Evolutionary conservation across 2,113 vertebrate species (phyloP), one percentile per base, ranked within the genome.

Genomic region (Nerophis ophidion): DNA sequence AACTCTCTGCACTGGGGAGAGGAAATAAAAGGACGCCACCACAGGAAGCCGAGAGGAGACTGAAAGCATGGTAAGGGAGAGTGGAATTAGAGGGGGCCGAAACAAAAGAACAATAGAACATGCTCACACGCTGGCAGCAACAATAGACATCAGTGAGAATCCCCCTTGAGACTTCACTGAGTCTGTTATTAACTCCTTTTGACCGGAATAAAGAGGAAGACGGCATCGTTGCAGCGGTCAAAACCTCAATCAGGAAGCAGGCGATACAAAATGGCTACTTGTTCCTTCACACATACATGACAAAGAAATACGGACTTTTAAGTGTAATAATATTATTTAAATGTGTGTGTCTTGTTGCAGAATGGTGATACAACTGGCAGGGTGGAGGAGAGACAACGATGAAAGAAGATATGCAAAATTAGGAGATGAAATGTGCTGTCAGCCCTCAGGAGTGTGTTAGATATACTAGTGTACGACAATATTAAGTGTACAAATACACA

Each of bases 151-250:
- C 61, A 65, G 76, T 58, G 1, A 1, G 60, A 74, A 71, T 65
- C 71, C 69, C 67, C 65, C 42, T 5, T 13, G 60, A 57, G 75
- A 72, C 72, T 71, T 51, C 26, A 14, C 65, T 77, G 71, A 70
- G 67, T 59, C 71, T 63, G 61, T 75, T 75, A 82, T 79, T 80
- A 79, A 65, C 70, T 79, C 56, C 63, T 70, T 71, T 66, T 67
- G 73, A 68, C 51, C 76, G 71, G 51, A 72, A 66, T 63, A 57
- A 16, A 68, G 64, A 68, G 50, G 58, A 66, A 48, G 40, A 69
- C 54, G 57, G 57, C 61, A 65, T 79, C 76, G 76, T 72, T 74
- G 74, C 60, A 17, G 3, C 34, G 54, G 57, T 61, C 77, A 66
- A 68, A 71, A 68, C 62, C 54, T 50, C 52, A 42, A 81, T 75